Conservation (phyloP, 2,797 vertebrate genomes). For the Kryptopterus vitreolus region DNA sequence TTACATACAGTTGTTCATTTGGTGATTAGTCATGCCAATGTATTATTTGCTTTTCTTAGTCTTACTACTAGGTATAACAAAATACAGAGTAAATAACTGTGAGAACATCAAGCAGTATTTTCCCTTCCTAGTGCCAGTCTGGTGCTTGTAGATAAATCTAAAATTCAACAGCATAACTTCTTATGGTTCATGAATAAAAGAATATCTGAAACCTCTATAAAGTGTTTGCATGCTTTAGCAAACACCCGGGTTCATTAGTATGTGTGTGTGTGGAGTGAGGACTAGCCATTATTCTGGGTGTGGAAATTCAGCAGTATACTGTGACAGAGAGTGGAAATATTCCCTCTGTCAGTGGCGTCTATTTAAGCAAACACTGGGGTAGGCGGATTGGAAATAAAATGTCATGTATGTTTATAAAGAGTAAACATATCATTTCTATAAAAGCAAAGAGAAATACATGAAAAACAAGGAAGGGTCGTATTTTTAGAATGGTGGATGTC, state of each 20-base stretch:
- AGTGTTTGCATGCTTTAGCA: conserved; percentile 47
- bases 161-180: conserved; percentile 44
- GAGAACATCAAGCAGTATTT: conserved; percentile 8
- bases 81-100: not conserved
- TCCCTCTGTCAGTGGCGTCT: not conserved
- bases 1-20: not conserved
- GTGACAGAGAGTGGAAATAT: not conserved
- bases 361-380: not conserved
- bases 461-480: not conserved
- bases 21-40: conserved; percentile 10
- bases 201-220: conserved; percentile 44
- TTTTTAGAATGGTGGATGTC: not conserved
- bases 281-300: conserved; percentile 24
- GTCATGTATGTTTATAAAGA: not conserved
- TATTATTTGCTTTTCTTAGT: conserved; percentile 6
- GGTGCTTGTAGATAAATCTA: conserved; percentile 42
- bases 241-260: conserved; percentile 38
- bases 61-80: not conserved
- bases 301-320: conserved; percentile 27
- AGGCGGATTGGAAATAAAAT: not conserved
- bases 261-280: conserved; percentile 14
- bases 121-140: conserved; percentile 2
- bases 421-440: not conserved
- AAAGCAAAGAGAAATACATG: not conserved
- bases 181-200: conserved; percentile 53